Conservation (phyloP, 2,113 vertebrate species). For the Orthonyx spaldingii region DNA sequence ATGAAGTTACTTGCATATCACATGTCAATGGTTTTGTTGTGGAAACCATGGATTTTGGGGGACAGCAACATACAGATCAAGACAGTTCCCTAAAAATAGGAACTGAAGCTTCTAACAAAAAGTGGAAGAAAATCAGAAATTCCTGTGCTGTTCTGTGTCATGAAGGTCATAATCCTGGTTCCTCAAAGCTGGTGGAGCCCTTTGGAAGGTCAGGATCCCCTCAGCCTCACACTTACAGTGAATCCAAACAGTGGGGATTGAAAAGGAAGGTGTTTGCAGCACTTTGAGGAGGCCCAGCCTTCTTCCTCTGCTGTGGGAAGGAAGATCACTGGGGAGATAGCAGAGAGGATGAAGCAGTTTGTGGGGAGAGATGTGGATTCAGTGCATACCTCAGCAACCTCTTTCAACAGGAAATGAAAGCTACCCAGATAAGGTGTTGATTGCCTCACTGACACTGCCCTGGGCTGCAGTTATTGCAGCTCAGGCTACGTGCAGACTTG, state of each 20-base stretch:
- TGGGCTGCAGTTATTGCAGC: constrained; percentile 40
- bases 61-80: not conserved
- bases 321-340: constrained; percentile 35
- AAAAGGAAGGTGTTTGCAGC: not conserved
- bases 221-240: not conserved
- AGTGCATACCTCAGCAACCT: constrained; percentile 41
- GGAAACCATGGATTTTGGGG: not conserved
- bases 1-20: not conserved
- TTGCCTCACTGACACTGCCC: constrained; percentile 42
- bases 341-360: not conserved
- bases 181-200: fast-evolving
- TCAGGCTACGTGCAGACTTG: constrained; percentile 28
- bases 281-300: not conserved
- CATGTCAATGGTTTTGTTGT: not conserved
- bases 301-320: constrained; percentile 33
- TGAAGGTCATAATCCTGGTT: not conserved
- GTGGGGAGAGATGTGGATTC: not conserved
- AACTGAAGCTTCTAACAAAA: not conserved
- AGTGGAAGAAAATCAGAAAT: not conserved
- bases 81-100: not conserved
- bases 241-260: not conserved
- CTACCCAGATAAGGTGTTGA: constrained; percentile 35
- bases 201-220: not conserved
- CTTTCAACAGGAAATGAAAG: constrained; percentile 56
- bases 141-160: not conserved